Evolutionary conservation across 1,140 invertebrate genomes (phyloP), one percentile per base, ranked within the genome.

Genomic region (Drosophila burlai): DNA sequence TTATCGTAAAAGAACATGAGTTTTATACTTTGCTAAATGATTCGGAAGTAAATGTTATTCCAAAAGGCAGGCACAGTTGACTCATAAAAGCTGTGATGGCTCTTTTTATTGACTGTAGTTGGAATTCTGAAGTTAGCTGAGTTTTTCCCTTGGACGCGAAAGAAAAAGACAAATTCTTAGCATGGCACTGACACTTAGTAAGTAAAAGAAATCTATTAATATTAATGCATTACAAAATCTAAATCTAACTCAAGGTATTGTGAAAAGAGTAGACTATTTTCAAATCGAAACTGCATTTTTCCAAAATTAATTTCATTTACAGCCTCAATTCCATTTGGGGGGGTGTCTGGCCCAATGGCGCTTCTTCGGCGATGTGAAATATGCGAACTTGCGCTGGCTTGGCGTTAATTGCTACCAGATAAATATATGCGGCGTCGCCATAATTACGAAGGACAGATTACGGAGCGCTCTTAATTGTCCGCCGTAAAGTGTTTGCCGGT

Each of bases 371-470:
- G 34, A 31, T 79, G 83, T 87, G 77, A 87, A 84, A 87, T 89
- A 87, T 90, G 81, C 59, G 77, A 81, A 43, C 71, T 38, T 18
- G 45, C 21, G 18, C 50, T 45, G 63, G 65, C 83, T 65, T 59
- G 58, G 77, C 85, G 84, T 82, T 87, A 87, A 87, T 87, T 87
- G 84, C 84, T 69, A 57, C 54, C 68, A 87, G 84, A 87, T 87
- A 87, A 87, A 87, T 87, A 89, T 63, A 76, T 71, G 71, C 81
- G 73, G 81, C 67, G 75, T 76, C 81, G 85, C 84, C 85, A 87
- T 89, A 87, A 87, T 87, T 87, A 90, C 84, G 85, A 84, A 81
- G 80, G 81, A 87, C 84, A 89, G 84, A 87, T 87, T 87, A 87
- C 76, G 85, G 66, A 54, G 36, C 72, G 72, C 81, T 81, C 68